Conservation (phyloP, 1,140 invertebrate species). For the Monomorium pharaonis region DNA sequence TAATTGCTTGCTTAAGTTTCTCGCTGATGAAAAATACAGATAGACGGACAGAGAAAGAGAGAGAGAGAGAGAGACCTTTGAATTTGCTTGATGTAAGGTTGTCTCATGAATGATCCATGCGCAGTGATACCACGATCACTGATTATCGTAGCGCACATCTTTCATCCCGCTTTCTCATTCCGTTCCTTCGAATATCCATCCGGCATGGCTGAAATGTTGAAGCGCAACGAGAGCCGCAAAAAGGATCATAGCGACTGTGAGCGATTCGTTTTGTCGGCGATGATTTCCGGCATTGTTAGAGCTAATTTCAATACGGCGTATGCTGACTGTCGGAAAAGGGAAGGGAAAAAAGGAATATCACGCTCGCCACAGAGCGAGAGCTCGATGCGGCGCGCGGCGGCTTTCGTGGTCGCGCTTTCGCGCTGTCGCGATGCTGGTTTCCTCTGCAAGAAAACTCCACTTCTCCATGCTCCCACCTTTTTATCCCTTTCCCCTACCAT, state of each 20-base stretch:
- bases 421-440: slow-evolving; percentile 50
- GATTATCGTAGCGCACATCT: not conserved
- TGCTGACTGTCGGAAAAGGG: too few relatives aligned
- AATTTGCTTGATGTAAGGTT: not conserved
- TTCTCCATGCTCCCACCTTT: not conserved
- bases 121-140: not conserved
- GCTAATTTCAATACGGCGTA: slow-evolving; percentile 23
- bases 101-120: slow-evolving; percentile 41
- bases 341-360: not conserved
- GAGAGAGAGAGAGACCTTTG: not conserved
- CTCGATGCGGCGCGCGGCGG: slow-evolving; percentile 7
- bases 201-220: not conserved
- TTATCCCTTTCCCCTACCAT: not conserved
- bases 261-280: not conserved
- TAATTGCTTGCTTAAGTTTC: slow-evolving; percentile 15
- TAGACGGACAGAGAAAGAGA: not conserved
- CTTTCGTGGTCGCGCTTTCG: slow-evolving; percentile 18
- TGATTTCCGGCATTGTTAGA: not conserved
- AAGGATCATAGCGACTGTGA: not conserved
- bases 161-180: not conserved
- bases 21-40: slow-evolving; percentile 15
- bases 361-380: not conserved
- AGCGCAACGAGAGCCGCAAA: not conserved
- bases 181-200: not conserved
- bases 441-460: slow-evolving; percentile 22